A percentile compares a stretch with the other conserved stretches of the same genome.
These are phyloP conservation scores for Tinea trinotella DNA, from an alignment of 2,888 invertebrate species.

Conservation along the genomic window DNA sequence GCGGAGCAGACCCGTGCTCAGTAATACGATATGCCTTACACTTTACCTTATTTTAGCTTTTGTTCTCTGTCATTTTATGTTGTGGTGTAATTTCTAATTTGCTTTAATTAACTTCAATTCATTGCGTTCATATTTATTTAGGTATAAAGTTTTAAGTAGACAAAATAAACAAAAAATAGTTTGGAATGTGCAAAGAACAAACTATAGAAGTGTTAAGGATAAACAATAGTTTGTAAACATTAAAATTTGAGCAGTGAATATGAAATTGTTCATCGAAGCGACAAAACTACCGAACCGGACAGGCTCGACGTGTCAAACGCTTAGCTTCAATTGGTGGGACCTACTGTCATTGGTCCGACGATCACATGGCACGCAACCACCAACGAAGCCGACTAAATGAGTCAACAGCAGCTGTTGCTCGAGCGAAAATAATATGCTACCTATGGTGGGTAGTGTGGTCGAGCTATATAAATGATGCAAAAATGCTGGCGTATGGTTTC, in stretches of 20 bases:
- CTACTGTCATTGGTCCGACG: constrained; percentile 14
- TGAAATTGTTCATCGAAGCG: constrained; percentile 17
- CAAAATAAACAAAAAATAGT: neutral
- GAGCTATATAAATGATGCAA: neutral
- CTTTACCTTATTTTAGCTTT: constrained; percentile 12
- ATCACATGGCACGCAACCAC: constrained; percentile 12
- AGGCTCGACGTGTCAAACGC: constrained; percentile 16
- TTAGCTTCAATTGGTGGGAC: constrained; percentile 9
- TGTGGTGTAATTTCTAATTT: constrained; percentile 7
- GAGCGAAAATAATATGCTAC: constrained; percentile 14
- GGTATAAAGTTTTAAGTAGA: too few relatives aligned
- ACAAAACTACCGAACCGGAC: constrained; percentile 16
- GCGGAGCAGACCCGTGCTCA: constrained; percentile 35
- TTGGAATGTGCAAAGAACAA: neutral
- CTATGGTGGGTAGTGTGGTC: neutral
- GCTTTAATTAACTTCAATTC: neutral
- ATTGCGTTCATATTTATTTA: neutral
- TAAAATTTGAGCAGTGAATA: constrained; percentile 18
- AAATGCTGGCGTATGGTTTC: neutral
- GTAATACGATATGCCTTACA: constrained; percentile 10
- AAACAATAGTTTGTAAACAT: constrained; percentile 13
- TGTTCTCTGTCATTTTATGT: constrained; percentile 2
- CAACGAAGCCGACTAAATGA: constrained; percentile 16
- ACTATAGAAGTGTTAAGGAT: neutral
- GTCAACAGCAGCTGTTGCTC: constrained; percentile 13